Evolutionary conservation across 2,797 vertebrate species (phyloP).

Genomic region (Champsocephalus esox): DNA sequence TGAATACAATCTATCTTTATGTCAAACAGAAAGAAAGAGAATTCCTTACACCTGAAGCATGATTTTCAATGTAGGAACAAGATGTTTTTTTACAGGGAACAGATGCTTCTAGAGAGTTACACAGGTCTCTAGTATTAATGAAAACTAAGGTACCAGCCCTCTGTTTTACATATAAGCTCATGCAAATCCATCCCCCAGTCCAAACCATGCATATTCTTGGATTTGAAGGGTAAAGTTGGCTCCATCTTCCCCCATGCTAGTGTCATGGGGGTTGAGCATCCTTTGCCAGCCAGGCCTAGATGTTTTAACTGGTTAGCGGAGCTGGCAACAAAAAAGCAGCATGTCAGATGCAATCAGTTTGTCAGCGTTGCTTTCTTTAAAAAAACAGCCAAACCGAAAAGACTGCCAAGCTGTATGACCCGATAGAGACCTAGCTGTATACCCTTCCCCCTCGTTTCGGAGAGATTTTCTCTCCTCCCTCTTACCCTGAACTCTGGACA

Average conservation of each 20-base stretch:
- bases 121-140: background rate
- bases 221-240: constrained; percentile 37
- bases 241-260: constrained; percentile 26
- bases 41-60: constrained; percentile 8
- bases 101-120: no score
- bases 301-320: constrained; percentile 69
- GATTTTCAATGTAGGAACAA: constrained; percentile 3
- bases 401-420: constrained; percentile 59
- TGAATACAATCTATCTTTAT: constrained; percentile 28
- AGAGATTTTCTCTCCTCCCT: constrained; percentile 18
- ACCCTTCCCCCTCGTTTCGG: constrained; percentile 15
- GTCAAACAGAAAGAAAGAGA: background rate
- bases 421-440: constrained; percentile 38
- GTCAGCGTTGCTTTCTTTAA: constrained; percentile 61
- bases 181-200: background rate
- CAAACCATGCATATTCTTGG: constrained; percentile 1
- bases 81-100: background rate
- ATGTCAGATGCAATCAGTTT: constrained; percentile 78
- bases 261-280: constrained; percentile 40
- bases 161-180: constrained; percentile 6
- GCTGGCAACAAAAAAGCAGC: constrained; percentile 68
- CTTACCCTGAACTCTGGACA: constrained; percentile 20
- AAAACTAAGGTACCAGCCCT: background rate
- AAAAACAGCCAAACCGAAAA: constrained; percentile 68
- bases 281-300: constrained; percentile 53